Evolutionary conservation across 2,888 invertebrate genomes (phyloP).

Genomic region (Plagodis dolabraria): DNA sequence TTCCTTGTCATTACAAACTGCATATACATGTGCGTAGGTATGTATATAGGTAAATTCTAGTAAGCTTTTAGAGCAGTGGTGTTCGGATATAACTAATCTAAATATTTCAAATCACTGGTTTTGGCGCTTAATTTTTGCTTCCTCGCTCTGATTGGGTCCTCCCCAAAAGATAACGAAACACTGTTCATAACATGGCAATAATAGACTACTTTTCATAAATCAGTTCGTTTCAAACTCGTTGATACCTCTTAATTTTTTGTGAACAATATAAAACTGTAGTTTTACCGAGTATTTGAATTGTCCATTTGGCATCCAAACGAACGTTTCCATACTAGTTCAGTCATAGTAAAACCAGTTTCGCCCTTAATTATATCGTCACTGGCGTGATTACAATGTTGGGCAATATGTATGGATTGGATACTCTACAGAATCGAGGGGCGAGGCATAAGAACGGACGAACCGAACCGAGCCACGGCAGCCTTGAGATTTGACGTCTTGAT

Average conservation of each 20-base stretch:
- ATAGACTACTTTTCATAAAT: too few relatives aligned
- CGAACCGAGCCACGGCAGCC: slow-evolving; percentile 54
- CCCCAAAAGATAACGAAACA: too few relatives aligned
- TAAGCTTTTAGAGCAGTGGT: too few relatives aligned
- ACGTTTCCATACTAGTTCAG: slow-evolving; percentile 18
- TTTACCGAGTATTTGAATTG: not conserved
- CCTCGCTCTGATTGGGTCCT: too few relatives aligned
- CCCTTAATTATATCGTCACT: slow-evolving; percentile 57
- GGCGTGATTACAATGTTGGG: slow-evolving; percentile 65
- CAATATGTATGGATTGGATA: slow-evolving; percentile 61
- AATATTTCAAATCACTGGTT: too few relatives aligned
- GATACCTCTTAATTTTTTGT: not conserved
- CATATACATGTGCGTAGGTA: too few relatives aligned
- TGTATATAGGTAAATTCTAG: too few relatives aligned
- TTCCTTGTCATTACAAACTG: too few relatives aligned
- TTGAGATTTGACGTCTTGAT: slow-evolving; percentile 84
- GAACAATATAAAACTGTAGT: not conserved
- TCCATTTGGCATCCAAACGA: not conserved
- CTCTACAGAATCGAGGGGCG: slow-evolving; percentile 56
- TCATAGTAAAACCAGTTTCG: slow-evolving; percentile 43
- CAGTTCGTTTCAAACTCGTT: too few relatives aligned
- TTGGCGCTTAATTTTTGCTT: too few relatives aligned
- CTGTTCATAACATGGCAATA: too few relatives aligned
- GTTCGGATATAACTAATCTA: too few relatives aligned
- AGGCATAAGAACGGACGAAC: slow-evolving; percentile 59